Evolutionary conservation across 2,113 vertebrate species (phyloP), one percentile per base, ranked within the genome.

Genomic region (Aptenodytes patagonicus): DNA sequence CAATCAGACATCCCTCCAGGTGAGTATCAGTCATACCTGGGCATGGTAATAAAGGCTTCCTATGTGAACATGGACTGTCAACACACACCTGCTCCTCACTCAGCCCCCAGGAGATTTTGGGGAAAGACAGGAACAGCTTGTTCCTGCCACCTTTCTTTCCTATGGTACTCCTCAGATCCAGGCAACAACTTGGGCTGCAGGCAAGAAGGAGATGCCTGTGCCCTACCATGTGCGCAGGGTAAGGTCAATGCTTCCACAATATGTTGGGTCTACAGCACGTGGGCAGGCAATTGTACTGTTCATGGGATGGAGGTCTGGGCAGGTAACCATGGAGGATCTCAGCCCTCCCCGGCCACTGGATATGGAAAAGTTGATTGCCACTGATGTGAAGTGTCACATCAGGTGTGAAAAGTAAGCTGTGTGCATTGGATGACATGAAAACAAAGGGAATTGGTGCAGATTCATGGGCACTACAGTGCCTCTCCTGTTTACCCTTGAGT

Each of bases 181-280:
- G 40, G 25, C 49, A 66, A 28, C 42, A 82, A 44, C 58, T n/a
- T 51, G n/a, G 51, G n/a, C 62, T 61, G 52, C 44, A 34, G 70
- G 64, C 20, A 36, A 76, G n/a, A 28, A 60, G 31, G 29, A 64
- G 51, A 65, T 64, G 31, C 17, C 46, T 51, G 12, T 77, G 62
- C 31, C n/a, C 46, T 85, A 15, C 24, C 12, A 12, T 7, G 17
- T 29, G 17, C 3, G 2, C 42, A 10, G 11, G 17, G 21, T 58
- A 47, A 62, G 51, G 31, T 47, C 57, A 49, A 4, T 47, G 47
- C 28, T 90, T 70, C 71, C 58, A 69, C 64, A 60, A 15, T 14
- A 36, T 5, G 2, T 19, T 47, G 4, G 5, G 9, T 22, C 21
- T 73, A 57, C 24, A 70, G 38, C 38, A 20, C 0, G 0, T 19